Evolutionary conservation across 1,140 invertebrate genomes (phyloP).

Genomic region (Reticulitermes speratus): DNA sequence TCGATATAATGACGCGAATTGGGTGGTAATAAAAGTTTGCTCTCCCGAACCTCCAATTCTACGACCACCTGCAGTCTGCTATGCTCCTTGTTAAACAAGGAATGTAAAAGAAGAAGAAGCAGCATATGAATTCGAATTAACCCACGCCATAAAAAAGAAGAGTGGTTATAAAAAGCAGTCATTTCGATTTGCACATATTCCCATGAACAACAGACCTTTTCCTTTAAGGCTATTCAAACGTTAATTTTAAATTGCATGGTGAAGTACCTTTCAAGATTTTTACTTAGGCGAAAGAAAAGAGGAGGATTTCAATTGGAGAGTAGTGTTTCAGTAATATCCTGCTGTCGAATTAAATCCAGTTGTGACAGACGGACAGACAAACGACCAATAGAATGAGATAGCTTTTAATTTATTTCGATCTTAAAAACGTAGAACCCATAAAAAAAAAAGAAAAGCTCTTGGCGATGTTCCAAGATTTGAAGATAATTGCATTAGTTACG

Average conservation of each 20-base stretch:
- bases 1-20: too few relatives aligned
- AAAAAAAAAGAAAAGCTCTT: not conserved
- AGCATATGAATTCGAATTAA: not conserved
- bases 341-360: not conserved
- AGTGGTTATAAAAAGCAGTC: not conserved
- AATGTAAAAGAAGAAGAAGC: too few relatives aligned
- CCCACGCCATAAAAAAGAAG: not conserved
- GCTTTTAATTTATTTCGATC: not conserved
- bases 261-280: not conserved
- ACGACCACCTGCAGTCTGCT: too few relatives aligned
- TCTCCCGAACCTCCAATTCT: too few relatives aligned
- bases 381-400: slow-evolving; percentile 7
- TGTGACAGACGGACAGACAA: not conserved
- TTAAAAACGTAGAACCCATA: not conserved
- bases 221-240: too few relatives aligned
- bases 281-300: not conserved
- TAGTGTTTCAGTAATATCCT: not conserved
- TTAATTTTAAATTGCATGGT: not conserved
- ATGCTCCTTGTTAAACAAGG: too few relatives aligned
- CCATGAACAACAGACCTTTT: not conserved
- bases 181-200: not conserved
- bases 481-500: slow-evolving; percentile 19
- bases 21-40: too few relatives aligned
- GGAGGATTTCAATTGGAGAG: not conserved
- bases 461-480: slow-evolving; percentile 5